Conservation (phyloP, 92 coral and sea anemone species). For the Pocillopora grandis region DNA sequence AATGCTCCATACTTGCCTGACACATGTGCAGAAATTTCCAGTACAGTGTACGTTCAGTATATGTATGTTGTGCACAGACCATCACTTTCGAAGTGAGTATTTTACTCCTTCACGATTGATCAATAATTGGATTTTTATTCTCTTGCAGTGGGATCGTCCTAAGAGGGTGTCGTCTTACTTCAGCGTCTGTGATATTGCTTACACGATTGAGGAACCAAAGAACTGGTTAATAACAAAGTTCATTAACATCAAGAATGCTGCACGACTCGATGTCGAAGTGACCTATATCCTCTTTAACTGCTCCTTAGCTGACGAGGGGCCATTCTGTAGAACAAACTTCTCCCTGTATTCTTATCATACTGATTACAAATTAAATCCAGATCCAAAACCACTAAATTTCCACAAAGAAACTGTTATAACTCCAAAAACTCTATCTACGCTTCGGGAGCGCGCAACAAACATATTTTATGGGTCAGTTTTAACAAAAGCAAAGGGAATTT, state of each 20-base stretch:
- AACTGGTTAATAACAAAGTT: slow-evolving; percentile 69
- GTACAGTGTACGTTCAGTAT: too few species aligned
- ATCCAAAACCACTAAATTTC: not conserved
- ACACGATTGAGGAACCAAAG: slow-evolving; percentile 31
- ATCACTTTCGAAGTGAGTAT: too few species aligned
- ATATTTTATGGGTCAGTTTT: slow-evolving; percentile 32
- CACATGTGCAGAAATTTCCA: too few species aligned
- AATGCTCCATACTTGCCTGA: too few species aligned
- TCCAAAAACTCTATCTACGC: slow-evolving; percentile 11
- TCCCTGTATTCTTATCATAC: slow-evolving; percentile 57
- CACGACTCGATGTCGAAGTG: slow-evolving; percentile 39
- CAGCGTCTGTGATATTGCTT: slow-evolving; percentile 46
- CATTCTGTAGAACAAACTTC: slow-evolving; percentile 51
- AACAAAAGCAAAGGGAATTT: slow-evolving; percentile 45
- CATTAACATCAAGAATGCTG: slow-evolving; percentile 51
- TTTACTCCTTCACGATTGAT: too few species aligned
- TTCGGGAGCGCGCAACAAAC: not conserved
- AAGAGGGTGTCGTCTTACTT: not conserved
- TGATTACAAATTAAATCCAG: not conserved
- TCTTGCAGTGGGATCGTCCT: slow-evolving; percentile 35
- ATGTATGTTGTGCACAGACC: too few species aligned
- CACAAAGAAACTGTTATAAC: slow-evolving; percentile 20
- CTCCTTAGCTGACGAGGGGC: not conserved
- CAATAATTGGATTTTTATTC: not conserved
- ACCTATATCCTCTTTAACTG: slow-evolving; percentile 51